Evolutionary conservation across 2,888 invertebrate genomes (phyloP).

Genomic region (Trissolcus japonicus): DNA sequence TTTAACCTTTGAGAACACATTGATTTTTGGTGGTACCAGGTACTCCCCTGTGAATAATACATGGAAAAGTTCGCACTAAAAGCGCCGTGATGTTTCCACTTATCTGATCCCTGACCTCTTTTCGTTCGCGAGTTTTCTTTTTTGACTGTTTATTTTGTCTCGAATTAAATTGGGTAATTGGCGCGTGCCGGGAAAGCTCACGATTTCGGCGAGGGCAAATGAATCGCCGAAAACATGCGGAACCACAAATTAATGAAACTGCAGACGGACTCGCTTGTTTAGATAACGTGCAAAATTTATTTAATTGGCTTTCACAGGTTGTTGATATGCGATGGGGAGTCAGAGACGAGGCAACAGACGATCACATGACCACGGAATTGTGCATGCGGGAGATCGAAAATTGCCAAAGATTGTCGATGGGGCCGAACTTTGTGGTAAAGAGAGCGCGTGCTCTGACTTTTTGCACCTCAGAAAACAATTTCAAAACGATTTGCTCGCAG

Average conservation of each 20-base stretch:
- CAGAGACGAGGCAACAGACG: slow-evolving; percentile 97
- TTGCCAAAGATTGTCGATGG: slow-evolving; percentile 97
- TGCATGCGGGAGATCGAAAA: slow-evolving; percentile 99
- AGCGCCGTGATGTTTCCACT: slow-evolving; percentile 21
- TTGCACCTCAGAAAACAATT: slow-evolving; percentile 19
- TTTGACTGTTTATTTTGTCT: slow-evolving; percentile 6
- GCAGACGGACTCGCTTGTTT: background rate
- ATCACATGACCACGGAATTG: slow-evolving; percentile 99
- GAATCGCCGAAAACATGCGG: background rate
- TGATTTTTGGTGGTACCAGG: slow-evolving; percentile 54
- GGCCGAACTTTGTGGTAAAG: slow-evolving; percentile 94
- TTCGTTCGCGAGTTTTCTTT: slow-evolving; percentile 11
- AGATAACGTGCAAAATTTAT: slow-evolving; percentile 14
- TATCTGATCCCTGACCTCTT: slow-evolving; percentile 42
- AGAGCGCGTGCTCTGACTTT: slow-evolving; percentile 58
- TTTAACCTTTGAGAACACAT: slow-evolving; percentile 43
- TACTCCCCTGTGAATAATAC: slow-evolving; percentile 45
- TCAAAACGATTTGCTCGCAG: slow-evolving; percentile 5
- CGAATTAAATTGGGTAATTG: slow-evolving; percentile 26
- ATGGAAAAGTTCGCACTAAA: slow-evolving; percentile 41
- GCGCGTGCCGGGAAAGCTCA: background rate
- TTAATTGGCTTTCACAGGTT: slow-evolving; percentile 77
- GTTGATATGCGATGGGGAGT: slow-evolving; percentile 99
- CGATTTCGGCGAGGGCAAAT: background rate
- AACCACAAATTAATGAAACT: slow-evolving; percentile 10